Conservation (phyloP, 2,797 vertebrate genomes). For the Lepus oiostolus region DNA sequence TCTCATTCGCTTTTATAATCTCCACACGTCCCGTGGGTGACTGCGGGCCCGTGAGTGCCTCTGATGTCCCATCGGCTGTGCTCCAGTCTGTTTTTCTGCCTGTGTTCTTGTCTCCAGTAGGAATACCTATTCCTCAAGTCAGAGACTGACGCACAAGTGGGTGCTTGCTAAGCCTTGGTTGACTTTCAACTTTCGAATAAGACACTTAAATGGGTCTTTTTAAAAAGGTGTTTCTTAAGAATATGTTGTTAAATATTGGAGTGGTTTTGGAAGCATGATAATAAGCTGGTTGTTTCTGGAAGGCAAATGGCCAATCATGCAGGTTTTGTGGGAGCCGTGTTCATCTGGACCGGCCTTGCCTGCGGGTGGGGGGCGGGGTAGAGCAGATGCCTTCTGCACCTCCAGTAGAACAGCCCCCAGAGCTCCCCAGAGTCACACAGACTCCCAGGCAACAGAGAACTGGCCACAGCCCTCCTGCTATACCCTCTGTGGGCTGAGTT, state of each 20-base stretch:
- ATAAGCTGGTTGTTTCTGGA: conserved; percentile 28
- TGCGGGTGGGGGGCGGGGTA: not conserved
- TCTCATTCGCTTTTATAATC: not conserved
- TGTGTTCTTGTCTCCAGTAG: not conserved
- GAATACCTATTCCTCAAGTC: not conserved
- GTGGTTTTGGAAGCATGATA: not conserved
- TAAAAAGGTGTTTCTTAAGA: not conserved
- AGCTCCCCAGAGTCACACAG: not conserved
- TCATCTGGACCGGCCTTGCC: not conserved
- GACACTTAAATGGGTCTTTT: not conserved
- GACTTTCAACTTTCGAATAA: conserved; percentile 31
- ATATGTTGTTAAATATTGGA: not conserved
- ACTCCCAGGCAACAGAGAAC: not conserved
- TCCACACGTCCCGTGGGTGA: not conserved
- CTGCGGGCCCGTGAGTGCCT: not conserved
- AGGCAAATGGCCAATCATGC: not conserved
- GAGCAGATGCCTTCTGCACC: not conserved
- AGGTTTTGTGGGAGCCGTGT: conserved; percentile 11
- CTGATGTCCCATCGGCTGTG: not conserved
- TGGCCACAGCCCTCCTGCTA: not conserved
- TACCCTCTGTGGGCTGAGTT: not conserved
- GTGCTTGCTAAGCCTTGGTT: not conserved
- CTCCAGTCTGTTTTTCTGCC: not conserved
- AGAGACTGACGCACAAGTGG: not conserved
- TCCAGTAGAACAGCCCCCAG: not conserved